Evolutionary conservation across 2,113 vertebrate species (phyloP), one percentile per base, ranked within the genome.

Genomic region (Thinocorus orbignyianus): DNA sequence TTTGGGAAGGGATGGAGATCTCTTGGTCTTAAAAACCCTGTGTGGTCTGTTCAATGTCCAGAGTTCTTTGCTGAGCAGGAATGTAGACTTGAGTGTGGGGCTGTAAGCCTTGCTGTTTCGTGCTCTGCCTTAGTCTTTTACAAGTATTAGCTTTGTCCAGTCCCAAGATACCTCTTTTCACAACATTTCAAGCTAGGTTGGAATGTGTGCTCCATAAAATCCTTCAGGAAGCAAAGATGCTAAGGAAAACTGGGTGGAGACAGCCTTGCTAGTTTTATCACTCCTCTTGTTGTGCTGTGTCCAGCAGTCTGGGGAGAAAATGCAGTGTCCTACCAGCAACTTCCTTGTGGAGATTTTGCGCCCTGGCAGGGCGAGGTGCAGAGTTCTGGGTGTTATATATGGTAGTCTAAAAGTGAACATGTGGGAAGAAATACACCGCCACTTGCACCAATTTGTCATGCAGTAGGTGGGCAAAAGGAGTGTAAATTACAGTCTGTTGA

Each of bases 361-460:
- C 35, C 51, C 42, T 22, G 81, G 20, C 71, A 87, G 35, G 77
- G 61, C 31, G 74, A 90, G 69, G 33, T 61, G 26, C 25, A 35
- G 46, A 26, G 69, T 1, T 71, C 25, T 52, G 48, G 37, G 10
- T 79, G 39, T 12, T 35, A 41, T 61, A 10, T 33, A 9, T 1
- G 17, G 24, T 25, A 70, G 62, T 49, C 64, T 79, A 82, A 92
- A 86, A 86, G 78, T 83, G 88, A 96, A 86, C 60, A 94, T 90
- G 92, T 90, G 81, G 73, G 60, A 92, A 90, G 95, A 92, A 94
- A 95, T 86, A 91, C 71, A 66, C 68, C 25, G 61, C 85, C 60
- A 81, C 93, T 88, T 88, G 81, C 85, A 92, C 49, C 88, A 89
- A 91, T 96, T 94, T 95, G 90, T 89, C 80, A 94, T 64, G 78